Conservation (phyloP, 2,888 invertebrate species). For the Chymomyza fuscimana region DNA sequence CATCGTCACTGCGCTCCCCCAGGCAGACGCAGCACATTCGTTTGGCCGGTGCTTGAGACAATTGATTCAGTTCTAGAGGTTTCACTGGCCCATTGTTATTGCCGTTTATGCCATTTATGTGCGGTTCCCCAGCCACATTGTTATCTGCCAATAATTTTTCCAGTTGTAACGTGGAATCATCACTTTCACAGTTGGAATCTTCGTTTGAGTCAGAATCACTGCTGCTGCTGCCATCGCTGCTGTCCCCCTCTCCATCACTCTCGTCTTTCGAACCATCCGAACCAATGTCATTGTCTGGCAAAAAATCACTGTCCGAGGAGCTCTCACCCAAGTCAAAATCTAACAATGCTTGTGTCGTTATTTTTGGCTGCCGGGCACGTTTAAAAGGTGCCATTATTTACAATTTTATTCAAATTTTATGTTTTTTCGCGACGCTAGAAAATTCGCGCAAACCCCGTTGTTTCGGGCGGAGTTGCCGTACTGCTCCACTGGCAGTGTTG, state of each 20-base stretch:
- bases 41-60: conserved; percentile 83
- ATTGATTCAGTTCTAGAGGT: conserved; percentile 18
- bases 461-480: not conserved
- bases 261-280: conserved; percentile 80
- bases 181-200: conserved; percentile 67
- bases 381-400: conserved; percentile 70
- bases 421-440: conserved; percentile 23
- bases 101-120: conserved; percentile 36
- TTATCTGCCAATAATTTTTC: conserved; percentile 66
- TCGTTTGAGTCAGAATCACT: conserved; percentile 64
- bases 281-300: conserved; percentile 88
- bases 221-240: conserved; percentile 68
- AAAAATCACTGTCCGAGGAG: conserved; percentile 96
- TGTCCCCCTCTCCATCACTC: conserved; percentile 83
- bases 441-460: conserved; percentile 17
- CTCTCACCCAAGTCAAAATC: conserved; percentile 94
- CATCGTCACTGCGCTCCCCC: conserved; percentile 94
- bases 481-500: not conserved
- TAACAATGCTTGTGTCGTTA: conserved; percentile 86
- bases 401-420: conserved; percentile 29
- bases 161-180: conserved; percentile 65
- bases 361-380: conserved; percentile 83
- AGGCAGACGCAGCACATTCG: conserved; percentile 95
- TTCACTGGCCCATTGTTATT: not conserved
- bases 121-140: conserved; percentile 30